Percentiles rank a stretch among this genome's conserved stretches.
Evolutionary conservation across 2,113 vertebrate species (phyloP).

Genomic region (Leptobrachium leishanense): DNA sequence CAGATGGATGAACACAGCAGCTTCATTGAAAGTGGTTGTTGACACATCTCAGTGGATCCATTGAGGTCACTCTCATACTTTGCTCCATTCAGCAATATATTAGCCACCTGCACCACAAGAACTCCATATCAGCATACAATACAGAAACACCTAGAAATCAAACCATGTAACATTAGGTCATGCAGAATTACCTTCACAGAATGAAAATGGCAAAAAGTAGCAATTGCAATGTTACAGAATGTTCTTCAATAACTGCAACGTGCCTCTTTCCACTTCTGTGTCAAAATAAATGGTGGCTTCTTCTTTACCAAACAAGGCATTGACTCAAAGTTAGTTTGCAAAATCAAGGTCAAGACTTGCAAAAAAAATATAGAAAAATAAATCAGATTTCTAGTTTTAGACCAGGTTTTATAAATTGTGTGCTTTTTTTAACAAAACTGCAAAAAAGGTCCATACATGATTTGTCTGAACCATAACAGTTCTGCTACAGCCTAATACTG

Average conservation of each 20-base stretch:
- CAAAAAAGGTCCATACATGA: no score
- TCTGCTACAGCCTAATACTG: no score
- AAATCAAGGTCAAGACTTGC: no score
- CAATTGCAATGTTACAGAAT: background rate
- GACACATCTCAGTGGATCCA: constrained; percentile 69
- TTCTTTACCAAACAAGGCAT: no score
- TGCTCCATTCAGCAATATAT: constrained; percentile 90
- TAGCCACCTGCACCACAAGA: constrained; percentile 80
- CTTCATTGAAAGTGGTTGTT: constrained; percentile 84
- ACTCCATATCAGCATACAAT: constrained; percentile 53
- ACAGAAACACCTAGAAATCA: constrained; percentile 34
- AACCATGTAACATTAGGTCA: constrained; percentile 35
- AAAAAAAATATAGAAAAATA: no score
- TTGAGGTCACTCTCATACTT: constrained; percentile 91
- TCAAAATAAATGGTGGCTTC: no score
- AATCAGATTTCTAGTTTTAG: no score
- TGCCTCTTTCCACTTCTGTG: no score
- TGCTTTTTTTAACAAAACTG: no score
- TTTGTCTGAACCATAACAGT: no score
- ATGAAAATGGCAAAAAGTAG: background rate
- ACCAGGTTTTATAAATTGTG: no score
- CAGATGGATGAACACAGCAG: constrained; percentile 90
- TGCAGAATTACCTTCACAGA: constrained; percentile 19
- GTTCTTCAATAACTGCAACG: background rate
- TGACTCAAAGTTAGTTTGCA: no score